Percentiles rank a stretch among this genome's conserved stretches.
These are phyloP conservation scores for Diadophis punctatus DNA, from an alignment of 2,113 vertebrate genomes.

Conservation along the genomic window DNA sequence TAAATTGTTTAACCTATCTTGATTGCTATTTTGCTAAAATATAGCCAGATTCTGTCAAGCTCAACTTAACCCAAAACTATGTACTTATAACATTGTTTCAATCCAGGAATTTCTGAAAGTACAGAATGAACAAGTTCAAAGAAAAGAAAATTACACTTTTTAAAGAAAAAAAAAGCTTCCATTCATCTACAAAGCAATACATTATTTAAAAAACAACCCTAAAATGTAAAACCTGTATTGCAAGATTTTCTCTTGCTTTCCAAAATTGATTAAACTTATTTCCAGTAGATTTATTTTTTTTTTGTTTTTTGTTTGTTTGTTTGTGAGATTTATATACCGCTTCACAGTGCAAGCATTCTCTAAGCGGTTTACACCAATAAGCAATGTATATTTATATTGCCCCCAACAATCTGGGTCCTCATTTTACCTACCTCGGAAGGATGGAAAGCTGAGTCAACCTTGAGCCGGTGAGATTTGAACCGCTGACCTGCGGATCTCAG, in stretches of 20 bases:
- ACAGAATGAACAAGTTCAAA: conserved; percentile 13
- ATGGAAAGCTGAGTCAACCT: too few species aligned
- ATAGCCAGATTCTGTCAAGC: background rate
- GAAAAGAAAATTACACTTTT: background rate
- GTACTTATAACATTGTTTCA: background rate
- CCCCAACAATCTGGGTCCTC: too few species aligned
- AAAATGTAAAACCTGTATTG: conserved; percentile 1
- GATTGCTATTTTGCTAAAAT: background rate
- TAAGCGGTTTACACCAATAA: too few species aligned
- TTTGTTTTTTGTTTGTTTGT: too few species aligned
- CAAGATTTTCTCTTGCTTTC: background rate
- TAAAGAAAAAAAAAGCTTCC: background rate
- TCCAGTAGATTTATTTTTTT: conserved; percentile 33
- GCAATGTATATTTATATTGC: too few species aligned
- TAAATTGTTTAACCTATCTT: background rate
- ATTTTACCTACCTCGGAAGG: too few species aligned
- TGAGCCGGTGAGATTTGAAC: too few species aligned
- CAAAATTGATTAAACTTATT: conserved; percentile 18
- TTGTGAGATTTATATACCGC: too few species aligned
- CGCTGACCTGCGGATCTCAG: too few species aligned
- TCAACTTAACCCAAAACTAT: background rate
- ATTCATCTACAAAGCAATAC: background rate
- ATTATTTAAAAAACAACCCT: background rate
- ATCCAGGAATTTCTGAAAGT: background rate
- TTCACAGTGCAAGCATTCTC: too few species aligned